Evolutionary conservation across 1,140 invertebrate genomes (phyloP).

Genomic region (Zaprionus camerounensis): DNA sequence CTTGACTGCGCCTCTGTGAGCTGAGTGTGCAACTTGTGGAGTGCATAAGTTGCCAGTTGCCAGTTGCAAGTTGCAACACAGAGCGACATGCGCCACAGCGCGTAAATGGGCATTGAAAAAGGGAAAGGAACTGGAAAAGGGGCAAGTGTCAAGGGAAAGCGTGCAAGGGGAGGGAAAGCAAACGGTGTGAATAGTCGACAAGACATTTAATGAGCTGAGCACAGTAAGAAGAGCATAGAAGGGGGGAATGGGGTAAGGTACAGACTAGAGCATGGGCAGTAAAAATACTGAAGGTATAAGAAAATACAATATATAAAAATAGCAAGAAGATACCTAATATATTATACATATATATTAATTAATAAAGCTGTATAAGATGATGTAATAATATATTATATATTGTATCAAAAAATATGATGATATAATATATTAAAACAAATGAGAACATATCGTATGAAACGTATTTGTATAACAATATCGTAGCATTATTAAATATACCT

Average conservation of each 20-base stretch:
- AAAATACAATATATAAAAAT: too few relatives aligned
- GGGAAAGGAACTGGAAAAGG: constrained; percentile 8
- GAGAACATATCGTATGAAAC: too few relatives aligned
- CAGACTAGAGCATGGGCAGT: too few relatives aligned
- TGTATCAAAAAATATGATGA: too few relatives aligned
- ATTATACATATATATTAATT: too few relatives aligned
- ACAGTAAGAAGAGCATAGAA: not conserved
- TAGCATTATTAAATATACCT: too few relatives aligned
- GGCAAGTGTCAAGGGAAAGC: not conserved
- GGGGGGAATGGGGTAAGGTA: not conserved
- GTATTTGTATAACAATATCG: too few relatives aligned
- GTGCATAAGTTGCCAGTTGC: constrained; percentile 56
- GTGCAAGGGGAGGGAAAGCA: not conserved
- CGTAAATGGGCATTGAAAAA: constrained; percentile 18
- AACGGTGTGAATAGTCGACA: constrained; percentile 1
- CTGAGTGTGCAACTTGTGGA: constrained; percentile 65
- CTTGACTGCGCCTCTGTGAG: constrained; percentile 34
- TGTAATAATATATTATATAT: too few relatives aligned
- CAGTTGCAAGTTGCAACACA: constrained; percentile 9
- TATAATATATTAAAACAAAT: too few relatives aligned
- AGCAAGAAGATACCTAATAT: too few relatives aligned
- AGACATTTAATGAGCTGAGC: constrained; percentile 11
- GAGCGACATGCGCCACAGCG: constrained; percentile 19
- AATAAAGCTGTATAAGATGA: too few relatives aligned
- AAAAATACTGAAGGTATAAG: too few relatives aligned